Percentiles rank a stretch among this genome's conserved stretches.
Evolutionary conservation across 2,888 invertebrate species (phyloP).

Genomic region (Plagodis pulveraria): DNA sequence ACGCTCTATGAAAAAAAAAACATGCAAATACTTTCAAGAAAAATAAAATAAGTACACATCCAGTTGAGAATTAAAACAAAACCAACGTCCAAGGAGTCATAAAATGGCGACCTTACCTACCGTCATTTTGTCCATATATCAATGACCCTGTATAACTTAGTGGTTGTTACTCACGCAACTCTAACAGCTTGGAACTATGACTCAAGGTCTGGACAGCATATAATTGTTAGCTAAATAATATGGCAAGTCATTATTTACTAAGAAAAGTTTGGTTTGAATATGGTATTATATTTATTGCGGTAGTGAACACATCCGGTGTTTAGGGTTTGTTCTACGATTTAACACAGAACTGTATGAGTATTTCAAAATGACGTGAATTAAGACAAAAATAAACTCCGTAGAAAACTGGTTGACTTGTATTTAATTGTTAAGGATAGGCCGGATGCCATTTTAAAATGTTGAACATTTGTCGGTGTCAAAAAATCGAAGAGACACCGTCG

Average conservation of each 20-base stretch:
- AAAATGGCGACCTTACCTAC: conserved; percentile 35
- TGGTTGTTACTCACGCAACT: conserved; percentile 42
- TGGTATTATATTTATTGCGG: neutral
- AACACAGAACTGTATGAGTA: too few species aligned
- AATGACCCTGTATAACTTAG: conserved; percentile 35
- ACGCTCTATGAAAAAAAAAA: too few species aligned
- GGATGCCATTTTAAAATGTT: too few species aligned
- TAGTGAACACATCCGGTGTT: neutral
- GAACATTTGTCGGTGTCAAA: too few species aligned
- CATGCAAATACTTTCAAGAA: too few species aligned
- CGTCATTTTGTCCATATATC: conserved; percentile 34
- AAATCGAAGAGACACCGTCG: too few species aligned
- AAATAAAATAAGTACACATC: too few species aligned
- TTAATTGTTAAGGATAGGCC: too few species aligned
- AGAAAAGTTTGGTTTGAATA: conserved; percentile 7
- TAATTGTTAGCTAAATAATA: conserved; percentile 33
- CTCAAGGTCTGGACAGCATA: conserved; percentile 42
- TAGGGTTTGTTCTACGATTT: too few species aligned
- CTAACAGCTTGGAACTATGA: conserved; percentile 29
- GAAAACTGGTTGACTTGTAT: too few species aligned
- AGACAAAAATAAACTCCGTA: too few species aligned
- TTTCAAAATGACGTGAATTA: too few species aligned
- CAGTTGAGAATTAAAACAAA: conserved; percentile 13
- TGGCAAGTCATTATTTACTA: conserved; percentile 2
- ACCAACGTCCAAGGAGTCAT: conserved; percentile 20